Conservation (phyloP, 2,797 vertebrate genomes). For the Malacoraja senta region DNA sequence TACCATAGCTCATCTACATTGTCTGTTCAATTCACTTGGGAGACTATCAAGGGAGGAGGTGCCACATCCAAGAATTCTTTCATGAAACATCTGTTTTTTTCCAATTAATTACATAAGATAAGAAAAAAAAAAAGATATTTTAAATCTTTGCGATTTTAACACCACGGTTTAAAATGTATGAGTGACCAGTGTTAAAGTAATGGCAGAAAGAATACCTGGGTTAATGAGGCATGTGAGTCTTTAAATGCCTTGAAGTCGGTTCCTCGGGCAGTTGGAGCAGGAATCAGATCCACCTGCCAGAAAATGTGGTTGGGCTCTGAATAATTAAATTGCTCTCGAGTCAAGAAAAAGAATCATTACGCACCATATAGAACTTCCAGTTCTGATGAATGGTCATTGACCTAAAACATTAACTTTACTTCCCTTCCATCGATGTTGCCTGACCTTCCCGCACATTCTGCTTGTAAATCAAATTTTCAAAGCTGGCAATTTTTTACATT, state of each 20-base stretch:
- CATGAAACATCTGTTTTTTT: not conserved
- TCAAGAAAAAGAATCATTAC: not conserved
- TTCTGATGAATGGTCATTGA: too few relatives aligned
- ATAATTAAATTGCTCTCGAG: conserved; percentile 4
- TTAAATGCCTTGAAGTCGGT: not conserved
- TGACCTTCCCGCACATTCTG: too few relatives aligned
- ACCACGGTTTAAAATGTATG: not conserved
- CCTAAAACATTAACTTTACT: too few relatives aligned
- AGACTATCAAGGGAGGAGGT: not conserved
- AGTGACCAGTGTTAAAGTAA: not conserved
- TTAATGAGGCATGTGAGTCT: not conserved
- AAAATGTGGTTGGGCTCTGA: not conserved
- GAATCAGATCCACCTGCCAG: not conserved
- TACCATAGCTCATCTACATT: not conserved
- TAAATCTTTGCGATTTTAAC: conserved; percentile 13
- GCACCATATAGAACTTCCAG: not conserved
- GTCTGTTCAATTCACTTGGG: not conserved
- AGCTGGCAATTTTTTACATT: too few relatives aligned
- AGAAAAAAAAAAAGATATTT: not conserved
- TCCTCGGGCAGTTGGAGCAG: not conserved
- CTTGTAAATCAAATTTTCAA: too few relatives aligned
- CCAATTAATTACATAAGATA: not conserved
- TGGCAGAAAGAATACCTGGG: not conserved
- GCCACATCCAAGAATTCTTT: not conserved
- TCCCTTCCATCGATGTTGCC: too few relatives aligned